phyloP scores from a whole-genome alignment of 2,888 invertebrate genomes.

The Oscheius onirici region DNA sequence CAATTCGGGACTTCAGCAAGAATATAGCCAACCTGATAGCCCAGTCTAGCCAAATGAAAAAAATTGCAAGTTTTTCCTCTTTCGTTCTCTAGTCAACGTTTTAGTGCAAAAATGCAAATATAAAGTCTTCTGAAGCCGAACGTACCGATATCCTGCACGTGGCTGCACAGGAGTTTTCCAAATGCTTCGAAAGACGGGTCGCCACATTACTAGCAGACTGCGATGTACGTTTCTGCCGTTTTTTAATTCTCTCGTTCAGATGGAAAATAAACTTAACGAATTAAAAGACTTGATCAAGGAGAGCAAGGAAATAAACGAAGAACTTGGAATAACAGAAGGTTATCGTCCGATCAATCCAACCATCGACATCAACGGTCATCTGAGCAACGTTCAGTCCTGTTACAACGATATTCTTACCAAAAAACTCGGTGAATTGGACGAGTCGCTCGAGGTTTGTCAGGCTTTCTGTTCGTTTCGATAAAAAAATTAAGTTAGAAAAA shows the following conservation, averaged over 20 bases:
- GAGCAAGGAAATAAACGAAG: slow-evolving; percentile 6
- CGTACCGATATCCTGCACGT: not conserved
- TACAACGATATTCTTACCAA: not conserved
- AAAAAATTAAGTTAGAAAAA: not conserved
- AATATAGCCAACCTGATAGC: not conserved
- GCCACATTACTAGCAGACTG: not conserved
- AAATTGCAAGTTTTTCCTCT: not conserved
- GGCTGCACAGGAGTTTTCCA: not conserved
- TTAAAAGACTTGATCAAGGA: not conserved
- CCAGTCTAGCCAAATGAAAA: slow-evolving; percentile 1
- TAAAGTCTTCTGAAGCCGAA: not conserved
- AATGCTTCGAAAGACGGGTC: not conserved
- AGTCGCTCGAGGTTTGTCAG: too few species aligned
- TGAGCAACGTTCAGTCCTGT: not conserved
- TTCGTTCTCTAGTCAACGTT: not conserved
- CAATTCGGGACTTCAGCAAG: not conserved
- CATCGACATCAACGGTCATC: slow-evolving; percentile 5
- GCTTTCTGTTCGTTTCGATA: not conserved
- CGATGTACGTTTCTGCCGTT: not conserved
- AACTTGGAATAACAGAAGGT: not conserved
- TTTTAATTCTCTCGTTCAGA: not conserved
- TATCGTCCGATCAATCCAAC: slow-evolving; percentile 9
- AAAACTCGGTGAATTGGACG: too few species aligned
- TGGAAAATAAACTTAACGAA: slow-evolving; percentile 1
- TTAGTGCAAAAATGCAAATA: not conserved